phyloP scores from a whole-genome alignment of 2,888 invertebrate genomes.

The Drosophila limbata region DNA sequence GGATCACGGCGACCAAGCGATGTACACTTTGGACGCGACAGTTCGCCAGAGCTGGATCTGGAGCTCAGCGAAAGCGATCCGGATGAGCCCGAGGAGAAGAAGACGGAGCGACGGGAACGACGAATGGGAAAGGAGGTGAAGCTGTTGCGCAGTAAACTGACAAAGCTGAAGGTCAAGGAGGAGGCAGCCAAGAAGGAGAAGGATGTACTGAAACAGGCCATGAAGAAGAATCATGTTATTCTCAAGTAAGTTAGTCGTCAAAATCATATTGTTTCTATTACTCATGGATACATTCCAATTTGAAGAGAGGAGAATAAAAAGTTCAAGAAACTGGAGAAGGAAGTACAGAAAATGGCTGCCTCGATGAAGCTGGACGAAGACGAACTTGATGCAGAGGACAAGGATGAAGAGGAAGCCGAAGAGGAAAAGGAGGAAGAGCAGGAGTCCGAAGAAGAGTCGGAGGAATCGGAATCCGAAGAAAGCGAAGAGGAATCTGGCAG shows the following conservation, averaged over 20 bases:
- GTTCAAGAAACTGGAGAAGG: conserved; percentile 93
- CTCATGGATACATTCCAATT: neutral
- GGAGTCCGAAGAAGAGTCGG: conserved; percentile 85
- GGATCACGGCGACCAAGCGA: conserved; percentile 84
- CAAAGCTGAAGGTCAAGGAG: conserved; percentile 88
- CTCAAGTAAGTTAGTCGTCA: conserved; percentile 86
- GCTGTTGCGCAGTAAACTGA: conserved; percentile 85
- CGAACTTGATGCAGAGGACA: conserved; percentile 90
- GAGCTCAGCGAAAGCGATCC: conserved; percentile 88
- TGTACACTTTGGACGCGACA: conserved; percentile 85
- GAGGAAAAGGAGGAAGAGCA: conserved; percentile 84
- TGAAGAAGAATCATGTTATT: conserved; percentile 92
- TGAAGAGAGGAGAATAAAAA: conserved; percentile 91
- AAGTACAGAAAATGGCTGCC: conserved; percentile 96
- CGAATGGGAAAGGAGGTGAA: conserved; percentile 86
- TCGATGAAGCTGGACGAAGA: conserved; percentile 93
- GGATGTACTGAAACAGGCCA: conserved; percentile 90
- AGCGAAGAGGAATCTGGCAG: conserved; percentile 82
- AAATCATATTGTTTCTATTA: neutral
- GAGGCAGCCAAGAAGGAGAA: conserved; percentile 92
- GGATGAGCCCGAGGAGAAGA: conserved; percentile 89
- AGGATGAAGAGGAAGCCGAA: conserved; percentile 87
- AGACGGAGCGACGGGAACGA: conserved; percentile 90
- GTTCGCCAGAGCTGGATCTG: conserved; percentile 88
- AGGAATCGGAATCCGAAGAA: conserved; percentile 88